Base-by-base conservation (phyloP, 2,797 vertebrate genomes). In the Scolopax bukidnonensis region DNA sequence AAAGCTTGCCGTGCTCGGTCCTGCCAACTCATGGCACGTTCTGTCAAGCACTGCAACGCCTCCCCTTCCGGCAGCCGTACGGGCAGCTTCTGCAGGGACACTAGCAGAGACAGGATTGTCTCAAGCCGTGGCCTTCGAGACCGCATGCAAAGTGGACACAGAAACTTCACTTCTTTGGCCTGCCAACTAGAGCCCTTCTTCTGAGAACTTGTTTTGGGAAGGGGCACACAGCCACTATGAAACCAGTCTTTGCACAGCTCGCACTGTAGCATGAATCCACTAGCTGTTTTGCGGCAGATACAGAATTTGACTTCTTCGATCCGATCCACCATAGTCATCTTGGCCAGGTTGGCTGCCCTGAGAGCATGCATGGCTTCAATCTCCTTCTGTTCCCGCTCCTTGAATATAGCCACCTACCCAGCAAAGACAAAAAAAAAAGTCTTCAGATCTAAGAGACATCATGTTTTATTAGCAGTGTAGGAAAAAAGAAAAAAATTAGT, bases 241-340 rank as follows among this genome's bases (percentile, higher is more conserved):
- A 99, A 99, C 99, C 99, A 99, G 98, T 99, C 99, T 96, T 99
- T 99, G 95, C 99, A 99, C 69, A 99, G 99, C 96, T 99, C 99
- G 28, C 99, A 99, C 96, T 99, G 99, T 18, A 99, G 95, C 99
- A 99, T 99, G 96, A 99, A 99, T 15, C 99, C 99, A 15, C 99
- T 99, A 41, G 99, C 99, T 1, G 99, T 99, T 96, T 99, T 99
- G 71, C 99, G 99, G 84, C 99, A 99, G 90, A 99, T 95, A n/a
- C 99, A 99, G 98, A 99, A 99, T 94, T 99, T 99, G 16, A 99
- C 99, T 93, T 99, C 99, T 94, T 99, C 99, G 1, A 99, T 99
- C 32, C 99, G 98, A 87, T 99, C 99, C 36, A 99, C 99, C 99
- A 99, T 98, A 40, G 99, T 98, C 99, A 99, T 99, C 98, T 99